These are phyloP conservation scores for Drosophila quinaria DNA, from an alignment of 2,888 invertebrate genomes.

Conservation along the genomic window DNA sequence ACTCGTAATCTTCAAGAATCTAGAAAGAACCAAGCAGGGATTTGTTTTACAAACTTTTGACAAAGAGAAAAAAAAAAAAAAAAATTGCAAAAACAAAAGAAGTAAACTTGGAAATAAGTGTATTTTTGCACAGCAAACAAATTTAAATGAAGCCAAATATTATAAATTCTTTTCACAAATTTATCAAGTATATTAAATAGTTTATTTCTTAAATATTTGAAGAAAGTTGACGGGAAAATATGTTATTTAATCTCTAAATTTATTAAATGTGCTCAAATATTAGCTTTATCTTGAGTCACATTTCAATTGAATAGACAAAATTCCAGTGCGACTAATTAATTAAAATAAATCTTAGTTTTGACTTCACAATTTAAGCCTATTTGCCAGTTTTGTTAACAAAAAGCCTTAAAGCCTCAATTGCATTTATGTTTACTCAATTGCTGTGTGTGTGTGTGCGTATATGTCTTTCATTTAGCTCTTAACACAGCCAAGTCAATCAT, in stretches of 20 bases:
- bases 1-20: background rate
- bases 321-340: conserved; percentile 3
- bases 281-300: background rate
- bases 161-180: background rate
- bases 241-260: too few relatives aligned
- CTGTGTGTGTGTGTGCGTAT: conserved; percentile 19
- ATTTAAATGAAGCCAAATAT: background rate
- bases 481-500: conserved; percentile 66
- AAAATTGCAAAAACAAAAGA: background rate
- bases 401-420: conserved; percentile 23
- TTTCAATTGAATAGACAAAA: background rate
- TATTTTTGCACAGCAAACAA: background rate
- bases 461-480: conserved; percentile 56
- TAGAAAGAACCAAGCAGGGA: background rate
- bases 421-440: conserved; percentile 25
- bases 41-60: too few relatives aligned
- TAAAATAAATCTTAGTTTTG: conserved; percentile 5
- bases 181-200: background rate
- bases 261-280: too few relatives aligned
- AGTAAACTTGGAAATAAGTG: background rate
- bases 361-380: conserved; percentile 3
- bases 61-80: background rate
- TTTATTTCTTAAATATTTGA: background rate
- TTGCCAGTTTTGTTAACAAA: conserved; percentile 6
- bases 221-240: too few relatives aligned